Conservation (phyloP, 2,113 vertebrate species). For the Sprattus sprattus region DNA sequence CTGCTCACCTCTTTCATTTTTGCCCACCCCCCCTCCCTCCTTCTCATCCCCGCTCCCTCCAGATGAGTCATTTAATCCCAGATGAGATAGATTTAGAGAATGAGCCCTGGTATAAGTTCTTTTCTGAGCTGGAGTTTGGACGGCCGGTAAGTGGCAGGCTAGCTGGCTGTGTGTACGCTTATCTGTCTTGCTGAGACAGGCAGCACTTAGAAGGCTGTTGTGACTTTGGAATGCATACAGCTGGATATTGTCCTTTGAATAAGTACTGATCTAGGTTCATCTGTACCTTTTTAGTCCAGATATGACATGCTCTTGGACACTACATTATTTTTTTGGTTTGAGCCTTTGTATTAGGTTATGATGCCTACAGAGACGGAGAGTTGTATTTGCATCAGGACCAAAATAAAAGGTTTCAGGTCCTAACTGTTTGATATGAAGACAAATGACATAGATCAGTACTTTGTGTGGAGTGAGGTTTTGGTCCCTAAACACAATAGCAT, state of each 20-base stretch:
- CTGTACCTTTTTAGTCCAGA: neutral
- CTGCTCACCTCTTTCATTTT: slow-evolving; percentile 52
- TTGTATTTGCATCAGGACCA: neutral
- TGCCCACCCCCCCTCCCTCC: neutral
- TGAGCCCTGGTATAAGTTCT: slow-evolving; percentile 93
- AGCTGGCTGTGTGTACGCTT: neutral
- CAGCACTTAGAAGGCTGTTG: neutral
- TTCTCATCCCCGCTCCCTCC: slow-evolving; percentile 57
- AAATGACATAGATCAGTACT: slow-evolving; percentile 14
- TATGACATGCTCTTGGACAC: neutral
- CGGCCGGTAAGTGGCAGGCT: slow-evolving; percentile 83
- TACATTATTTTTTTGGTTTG: neutral
- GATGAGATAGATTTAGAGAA: slow-evolving; percentile 94
- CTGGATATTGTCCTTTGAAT: neutral
- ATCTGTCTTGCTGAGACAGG: neutral
- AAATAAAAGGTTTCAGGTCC: neutral
- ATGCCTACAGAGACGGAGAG: neutral
- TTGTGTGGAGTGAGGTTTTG: neutral
- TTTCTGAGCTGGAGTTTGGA: slow-evolving; percentile 92
- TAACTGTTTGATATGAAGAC: neutral
- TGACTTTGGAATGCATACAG: slow-evolving; percentile 11
- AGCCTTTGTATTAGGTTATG: neutral
- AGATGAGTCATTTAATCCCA: slow-evolving; percentile 80
- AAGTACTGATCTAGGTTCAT: slow-evolving; percentile 16
- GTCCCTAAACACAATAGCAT: neutral